Base-by-base conservation (phyloP, 2,113 vertebrate species). In the Dolichotis patagonum region DNA sequence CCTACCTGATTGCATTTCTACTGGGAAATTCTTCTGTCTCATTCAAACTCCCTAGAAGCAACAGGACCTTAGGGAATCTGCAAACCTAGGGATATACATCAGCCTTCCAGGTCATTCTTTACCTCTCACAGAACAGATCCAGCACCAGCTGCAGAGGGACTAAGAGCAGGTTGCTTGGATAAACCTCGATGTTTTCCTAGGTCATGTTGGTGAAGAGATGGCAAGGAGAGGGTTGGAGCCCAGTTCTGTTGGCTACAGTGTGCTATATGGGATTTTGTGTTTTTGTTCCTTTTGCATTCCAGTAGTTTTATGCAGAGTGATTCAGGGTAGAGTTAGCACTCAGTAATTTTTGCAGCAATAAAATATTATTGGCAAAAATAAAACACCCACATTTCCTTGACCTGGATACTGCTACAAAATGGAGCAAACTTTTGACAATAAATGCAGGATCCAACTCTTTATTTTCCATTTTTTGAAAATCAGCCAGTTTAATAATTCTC, bases 351-450 rank as follows among this genome's bases (percentile, higher is more conserved):
- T 95, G 28, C 30, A 93, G 88, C 94, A 94, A 80, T 84, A 95
- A 97, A 95, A 85, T 84, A 78, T 49, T 63, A 86, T 83, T 95
- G 94, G 86, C 73, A 82, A 93, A 93, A 95, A 95, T 86, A 82
- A 90, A 80, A 95, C 38, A 85, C n/a, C 73, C 58, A 43, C n/a
- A 5, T 75, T 95, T 83, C 43, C 81, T 83, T 93, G 73, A 90
- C 86, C 86, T 87, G 56, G 52, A 90, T 67, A 83, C 56, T 87
- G 65, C 86, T 52, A 4, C 28, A 87, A 87, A 92, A 83, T 10
- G 62, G n/a, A 85, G 67, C 26, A 60, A 0, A 8, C 11, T 86
- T 63, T 82, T 63, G 38, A 69, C 43, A 89, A 62, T 78, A 78
- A 78, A 93, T 46, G 26, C n/a, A 19, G 56, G 43, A 49, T 56